Evolutionary conservation across 2,113 vertebrate species (phyloP), one percentile per base, ranked within the genome.

Genomic region (Argyrosomus japonicus): DNA sequence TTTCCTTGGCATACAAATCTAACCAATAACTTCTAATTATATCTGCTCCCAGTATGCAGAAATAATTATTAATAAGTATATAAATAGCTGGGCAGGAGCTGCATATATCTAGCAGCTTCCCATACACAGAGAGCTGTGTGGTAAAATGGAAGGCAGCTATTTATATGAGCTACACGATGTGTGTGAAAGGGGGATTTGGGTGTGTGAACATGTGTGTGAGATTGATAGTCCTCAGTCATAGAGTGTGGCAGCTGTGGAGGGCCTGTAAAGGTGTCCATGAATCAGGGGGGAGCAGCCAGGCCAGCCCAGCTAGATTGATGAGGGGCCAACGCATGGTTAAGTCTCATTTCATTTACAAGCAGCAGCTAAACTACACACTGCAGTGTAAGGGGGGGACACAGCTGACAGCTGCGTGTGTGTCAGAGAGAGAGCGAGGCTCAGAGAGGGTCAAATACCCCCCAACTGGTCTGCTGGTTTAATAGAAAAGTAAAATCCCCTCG

Each of bases 341-440:
- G 82, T 91, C 89, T 92, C 77, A 92, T 91, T 93, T 93, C 85
- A 91, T 93, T 93, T 93, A 91, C 91, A 93, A 92, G 88, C 89
- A 88, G 74, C 77, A 80, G 84, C 89, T 91, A 87, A 82, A 85
- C 56, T 40, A 57, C 60, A 68, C 68, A 62, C 15, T 6, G 79
- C 77, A 77, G 68, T 68, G 67, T 69, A 13, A 54, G 64, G 70
- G 47, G 75, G 29, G 43, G 53, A 51, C n/a, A 45, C 43, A 56
- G 72, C 40, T 77, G 77, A 60, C 51, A 76, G 53, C 77, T 76
- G 50, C 81, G 83, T 64, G 6, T 40, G 25, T 64, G 50, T 67
- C 53, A 68, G 23, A 56, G n/a, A 6, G 9, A 13, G 11, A 64
- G 60, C 47, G 43, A 56, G 51, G 36, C 51, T 75, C 54, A 45